These are phyloP conservation scores for Vanacampus margaritifer DNA, from an alignment of 2,113 vertebrate species.

Conservation along the genomic window DNA sequence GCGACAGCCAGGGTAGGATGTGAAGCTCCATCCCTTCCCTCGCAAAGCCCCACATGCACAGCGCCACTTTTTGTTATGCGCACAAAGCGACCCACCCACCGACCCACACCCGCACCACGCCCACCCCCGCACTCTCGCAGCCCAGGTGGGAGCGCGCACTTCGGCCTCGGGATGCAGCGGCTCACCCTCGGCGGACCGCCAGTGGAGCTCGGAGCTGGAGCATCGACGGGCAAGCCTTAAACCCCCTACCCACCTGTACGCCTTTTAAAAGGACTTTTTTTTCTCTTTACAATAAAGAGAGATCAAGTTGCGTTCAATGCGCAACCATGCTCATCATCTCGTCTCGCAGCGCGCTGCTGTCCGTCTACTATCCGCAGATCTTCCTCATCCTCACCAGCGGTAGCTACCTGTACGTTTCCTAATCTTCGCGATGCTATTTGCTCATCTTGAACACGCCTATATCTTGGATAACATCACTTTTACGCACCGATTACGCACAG, in stretches of 20 bases:
- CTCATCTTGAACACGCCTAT: background rate
- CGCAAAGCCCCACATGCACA: background rate
- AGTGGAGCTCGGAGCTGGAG: slow-evolving; percentile 72
- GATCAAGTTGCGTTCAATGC: slow-evolving; percentile 69
- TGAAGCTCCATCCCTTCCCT: slow-evolving; percentile 15
- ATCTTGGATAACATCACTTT: background rate
- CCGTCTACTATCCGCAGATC: slow-evolving; percentile 94
- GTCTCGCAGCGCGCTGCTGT: slow-evolving; percentile 88
- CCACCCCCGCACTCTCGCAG: slow-evolving; percentile 28
- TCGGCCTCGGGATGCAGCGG: slow-evolving; percentile 81
- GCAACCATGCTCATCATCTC: slow-evolving; percentile 89
- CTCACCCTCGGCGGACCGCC: slow-evolving; percentile 71
- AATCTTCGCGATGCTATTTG: background rate
- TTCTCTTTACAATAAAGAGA: slow-evolving; percentile 17
- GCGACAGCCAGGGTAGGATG: background rate
- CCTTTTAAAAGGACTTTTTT: slow-evolving; percentile 49
- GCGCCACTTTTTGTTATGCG: slow-evolving; percentile 63
- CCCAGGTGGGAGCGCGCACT: slow-evolving; percentile 70
- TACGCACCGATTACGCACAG: slow-evolving; percentile 34
- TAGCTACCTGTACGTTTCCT: slow-evolving; percentile 88
- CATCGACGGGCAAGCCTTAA: slow-evolving; percentile 59
- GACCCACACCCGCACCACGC: slow-evolving; percentile 52
- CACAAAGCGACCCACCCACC: slow-evolving; percentile 66
- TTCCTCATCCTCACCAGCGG: slow-evolving; percentile 98
- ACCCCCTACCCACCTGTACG: slow-evolving; percentile 52